Base-by-base conservation (phyloP, 1,140 invertebrate genomes). In the Monomorium pharaonis region DNA sequence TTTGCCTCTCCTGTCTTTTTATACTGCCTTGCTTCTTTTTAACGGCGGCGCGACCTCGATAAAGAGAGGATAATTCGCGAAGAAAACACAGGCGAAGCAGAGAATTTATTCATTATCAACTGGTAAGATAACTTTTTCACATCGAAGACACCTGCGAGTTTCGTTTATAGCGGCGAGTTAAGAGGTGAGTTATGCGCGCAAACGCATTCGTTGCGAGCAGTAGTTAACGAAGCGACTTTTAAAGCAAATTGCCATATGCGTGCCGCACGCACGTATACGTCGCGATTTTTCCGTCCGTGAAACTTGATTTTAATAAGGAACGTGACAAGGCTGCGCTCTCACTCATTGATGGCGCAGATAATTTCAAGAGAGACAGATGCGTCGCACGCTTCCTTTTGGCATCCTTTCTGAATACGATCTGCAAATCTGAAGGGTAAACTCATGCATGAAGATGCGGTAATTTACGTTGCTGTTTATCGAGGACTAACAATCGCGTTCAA, bases 221-320 rank as follows among this genome's bases (percentile, higher is more conserved):
- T 37, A 80, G 63, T 54, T 69, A 80, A 69, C 47, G 65, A 49
- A 33, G 49, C 18, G 3, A 44, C 42, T 47, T 72, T 30, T 44
- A 30, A 58, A 58, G 18, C 12, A 30, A 58, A 58, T 30, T 83
- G 33, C 47, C 21, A 44, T 6, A 42, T 30, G 47, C 60, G 37
- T 42, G 30, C 56, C 74, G 10, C 63, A 27, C 33, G 33, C n/a
- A 24, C 12, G 58, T 44, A 44, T 44, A 49, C 14, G 16, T 67
- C 37, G 37, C 24, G 24, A 72, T 72, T 72, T 83, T 83, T 58
- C 37, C 49, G 65, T 54, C 21, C 24, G 18, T 72, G 78, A 83
- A 58, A 72, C 37, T 83, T 83, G 51, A 83, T 81, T 83, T 72
- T 72, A 72, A 83, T 58, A 72, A 72, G 24, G 37, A n/a, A 7